Conservation (phyloP, 2,888 invertebrate species). For the Epirrita christyi region DNA sequence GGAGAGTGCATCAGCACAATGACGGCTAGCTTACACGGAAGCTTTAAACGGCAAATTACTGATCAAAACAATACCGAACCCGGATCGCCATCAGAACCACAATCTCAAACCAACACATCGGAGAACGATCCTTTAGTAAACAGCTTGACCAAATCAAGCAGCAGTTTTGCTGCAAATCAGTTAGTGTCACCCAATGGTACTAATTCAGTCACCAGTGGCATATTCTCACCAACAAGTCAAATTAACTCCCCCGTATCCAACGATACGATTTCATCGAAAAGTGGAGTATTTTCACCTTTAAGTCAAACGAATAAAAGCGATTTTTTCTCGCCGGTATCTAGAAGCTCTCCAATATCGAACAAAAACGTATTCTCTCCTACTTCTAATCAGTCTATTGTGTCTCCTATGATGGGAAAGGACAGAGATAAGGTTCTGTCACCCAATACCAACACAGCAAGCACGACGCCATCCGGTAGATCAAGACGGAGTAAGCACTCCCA, state of each 20-base stretch:
- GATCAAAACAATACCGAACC: slow-evolving; percentile 72
- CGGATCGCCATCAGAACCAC: slow-evolving; percentile 72
- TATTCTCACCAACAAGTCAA: slow-evolving; percentile 82
- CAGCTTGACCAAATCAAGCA: slow-evolving; percentile 72
- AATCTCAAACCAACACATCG: slow-evolving; percentile 73
- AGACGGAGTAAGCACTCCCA: slow-evolving; percentile 84
- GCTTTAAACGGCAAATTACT: slow-evolving; percentile 85
- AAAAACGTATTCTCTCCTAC: slow-evolving; percentile 79
- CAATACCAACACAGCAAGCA: slow-evolving; percentile 77
- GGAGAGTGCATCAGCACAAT: slow-evolving; percentile 87
- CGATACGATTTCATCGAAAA: slow-evolving; percentile 81
- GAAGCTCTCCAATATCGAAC: slow-evolving; percentile 77
- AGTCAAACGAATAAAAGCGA: slow-evolving; percentile 82
- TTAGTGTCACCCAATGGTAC: slow-evolving; percentile 80
- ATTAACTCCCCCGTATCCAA: slow-evolving; percentile 82
- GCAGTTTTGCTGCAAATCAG: slow-evolving; percentile 71
- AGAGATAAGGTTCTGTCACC: slow-evolving; percentile 75
- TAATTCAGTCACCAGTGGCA: slow-evolving; percentile 80
- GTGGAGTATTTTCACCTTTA: slow-evolving; percentile 79
- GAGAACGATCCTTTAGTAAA: slow-evolving; percentile 73
- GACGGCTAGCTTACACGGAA: slow-evolving; percentile 87
- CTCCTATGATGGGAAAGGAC: slow-evolving; percentile 73
- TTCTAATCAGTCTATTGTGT: slow-evolving; percentile 75
- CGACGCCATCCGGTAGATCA: slow-evolving; percentile 84
- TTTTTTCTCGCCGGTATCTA: slow-evolving; percentile 75